These are phyloP conservation scores for Drosophila nr. perissopoda DNA, from an alignment of 2,888 invertebrate genomes.

Conservation along the genomic window DNA sequence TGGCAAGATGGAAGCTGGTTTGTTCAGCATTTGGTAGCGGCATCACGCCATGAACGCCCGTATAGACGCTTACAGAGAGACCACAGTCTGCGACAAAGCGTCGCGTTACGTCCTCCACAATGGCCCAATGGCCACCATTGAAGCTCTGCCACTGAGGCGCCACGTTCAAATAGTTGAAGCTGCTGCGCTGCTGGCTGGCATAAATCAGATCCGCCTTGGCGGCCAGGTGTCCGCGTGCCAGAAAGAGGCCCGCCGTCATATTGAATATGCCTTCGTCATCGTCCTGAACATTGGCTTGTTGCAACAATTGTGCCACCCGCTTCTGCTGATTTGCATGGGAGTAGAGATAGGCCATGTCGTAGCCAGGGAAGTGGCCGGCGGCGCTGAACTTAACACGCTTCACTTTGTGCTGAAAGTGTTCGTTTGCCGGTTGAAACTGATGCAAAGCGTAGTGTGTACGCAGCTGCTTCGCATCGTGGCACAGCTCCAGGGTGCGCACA, in stretches of 20 bases:
- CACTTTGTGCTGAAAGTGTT: constrained; percentile 84
- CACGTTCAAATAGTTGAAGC: constrained; percentile 86
- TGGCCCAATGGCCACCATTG: constrained; percentile 87
- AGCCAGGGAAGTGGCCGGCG: constrained; percentile 80
- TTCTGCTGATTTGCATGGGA: constrained; percentile 79
- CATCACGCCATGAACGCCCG: constrained; percentile 87
- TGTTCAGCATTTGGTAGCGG: constrained; percentile 77
- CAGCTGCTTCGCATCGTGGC: constrained; percentile 82
- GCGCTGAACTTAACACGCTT: constrained; percentile 83
- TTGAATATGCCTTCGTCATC: constrained; percentile 51
- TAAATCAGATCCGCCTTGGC: constrained; percentile 86
- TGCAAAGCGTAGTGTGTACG: constrained; percentile 83
- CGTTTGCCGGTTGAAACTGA: constrained; percentile 83
- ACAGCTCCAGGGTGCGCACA: constrained; percentile 83
- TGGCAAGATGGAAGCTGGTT: constrained; percentile 83
- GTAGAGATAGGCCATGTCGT: constrained; percentile 82
- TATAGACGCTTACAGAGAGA: constrained; percentile 85
- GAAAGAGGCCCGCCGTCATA: constrained; percentile 59
- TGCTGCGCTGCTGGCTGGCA: constrained; percentile 86
- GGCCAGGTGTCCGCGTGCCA: constrained; percentile 86
- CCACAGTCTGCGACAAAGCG: constrained; percentile 82
- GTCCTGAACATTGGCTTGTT: constrained; percentile 29
- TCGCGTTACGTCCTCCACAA: constrained; percentile 86
- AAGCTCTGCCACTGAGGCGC: constrained; percentile 87
- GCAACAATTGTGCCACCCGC: constrained; percentile 77